A percentile compares a stretch with the other conserved stretches of the same genome.
Conservation (phyloP, 2,888 invertebrate genomes). For the Linyphia triangularis region DNA sequence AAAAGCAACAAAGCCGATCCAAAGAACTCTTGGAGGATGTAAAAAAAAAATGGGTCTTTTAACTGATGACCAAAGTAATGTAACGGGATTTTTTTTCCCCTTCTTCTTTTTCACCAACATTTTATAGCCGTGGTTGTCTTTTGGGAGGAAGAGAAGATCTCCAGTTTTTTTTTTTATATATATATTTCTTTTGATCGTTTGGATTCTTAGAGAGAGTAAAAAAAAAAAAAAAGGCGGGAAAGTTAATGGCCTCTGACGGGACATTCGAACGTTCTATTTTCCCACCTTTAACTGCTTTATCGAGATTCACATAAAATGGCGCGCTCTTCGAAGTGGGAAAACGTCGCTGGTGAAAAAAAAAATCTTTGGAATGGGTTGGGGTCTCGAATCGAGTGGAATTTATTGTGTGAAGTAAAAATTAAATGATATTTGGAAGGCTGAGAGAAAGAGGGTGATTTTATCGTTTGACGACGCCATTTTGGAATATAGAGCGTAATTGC, state of each 20-base stretch:
- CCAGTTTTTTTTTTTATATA: background rate
- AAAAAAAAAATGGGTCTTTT: constrained; percentile 4
- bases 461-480: background rate
- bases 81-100: background rate
- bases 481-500: background rate
- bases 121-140: constrained; percentile 11
- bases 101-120: background rate
- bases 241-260: constrained; percentile 37
- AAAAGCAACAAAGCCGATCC: background rate
- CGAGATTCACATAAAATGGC: background rate
- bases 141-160: background rate
- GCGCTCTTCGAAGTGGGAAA: background rate
- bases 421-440: background rate
- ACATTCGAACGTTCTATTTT: constrained; percentile 4
- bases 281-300: background rate
- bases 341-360: background rate
- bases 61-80: constrained; percentile 56
- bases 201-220: too few species aligned
- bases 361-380: background rate
- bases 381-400: background rate
- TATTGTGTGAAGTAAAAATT: background rate
- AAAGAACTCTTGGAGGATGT: background rate
- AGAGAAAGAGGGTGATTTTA: background rate
- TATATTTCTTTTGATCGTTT: constrained; percentile 17
- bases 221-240: background rate